Conservation (phyloP, 2,888 invertebrate genomes). For the Platynereis dumerilii region DNA sequence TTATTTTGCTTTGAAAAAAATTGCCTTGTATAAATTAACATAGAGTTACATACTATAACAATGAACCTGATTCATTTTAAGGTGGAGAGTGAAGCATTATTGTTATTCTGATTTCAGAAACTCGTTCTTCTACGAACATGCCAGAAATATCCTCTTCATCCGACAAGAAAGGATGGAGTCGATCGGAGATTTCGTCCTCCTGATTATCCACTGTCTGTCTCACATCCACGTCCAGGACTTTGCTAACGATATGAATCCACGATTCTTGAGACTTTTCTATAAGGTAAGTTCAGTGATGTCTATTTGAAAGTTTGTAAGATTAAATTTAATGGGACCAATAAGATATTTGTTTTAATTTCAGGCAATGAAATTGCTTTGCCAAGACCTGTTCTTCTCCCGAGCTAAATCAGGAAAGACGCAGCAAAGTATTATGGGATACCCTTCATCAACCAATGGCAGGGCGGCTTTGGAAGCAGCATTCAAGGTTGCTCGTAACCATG, state of each 20-base stretch:
- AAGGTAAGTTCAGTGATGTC: slow-evolving; percentile 49
- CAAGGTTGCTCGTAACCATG: slow-evolving; percentile 43
- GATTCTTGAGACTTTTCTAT: slow-evolving; percentile 57
- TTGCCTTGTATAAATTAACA: no score
- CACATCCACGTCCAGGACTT: slow-evolving; percentile 57
- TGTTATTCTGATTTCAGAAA: slow-evolving; percentile 46
- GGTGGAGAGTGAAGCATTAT: no score
- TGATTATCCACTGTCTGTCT: slow-evolving; percentile 58
- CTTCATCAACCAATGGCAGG: slow-evolving; percentile 38
- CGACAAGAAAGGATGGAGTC: slow-evolving; percentile 56
- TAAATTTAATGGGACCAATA: not conserved
- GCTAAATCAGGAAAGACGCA: slow-evolving; percentile 45
- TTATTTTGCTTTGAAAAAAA: no score
- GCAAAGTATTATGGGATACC: slow-evolving; percentile 40
- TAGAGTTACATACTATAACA: no score
- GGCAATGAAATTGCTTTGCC: slow-evolving; percentile 57
- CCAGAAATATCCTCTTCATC: slow-evolving; percentile 53
- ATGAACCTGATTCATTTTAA: no score
- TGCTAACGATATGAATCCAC: slow-evolving; percentile 53
- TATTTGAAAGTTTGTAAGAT: slow-evolving; percentile 3
- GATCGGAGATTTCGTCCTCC: slow-evolving; percentile 59
- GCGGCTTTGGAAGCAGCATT: slow-evolving; percentile 52
- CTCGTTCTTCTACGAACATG: slow-evolving; percentile 56
- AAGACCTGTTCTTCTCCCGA: slow-evolving; percentile 62
- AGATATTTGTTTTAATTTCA: slow-evolving; percentile 29